Percentiles rank a stretch among this genome's conserved stretches.
These are phyloP conservation scores for Drosophila mulleri DNA, from an alignment of 2,888 invertebrate species.

Conservation along the genomic window DNA sequence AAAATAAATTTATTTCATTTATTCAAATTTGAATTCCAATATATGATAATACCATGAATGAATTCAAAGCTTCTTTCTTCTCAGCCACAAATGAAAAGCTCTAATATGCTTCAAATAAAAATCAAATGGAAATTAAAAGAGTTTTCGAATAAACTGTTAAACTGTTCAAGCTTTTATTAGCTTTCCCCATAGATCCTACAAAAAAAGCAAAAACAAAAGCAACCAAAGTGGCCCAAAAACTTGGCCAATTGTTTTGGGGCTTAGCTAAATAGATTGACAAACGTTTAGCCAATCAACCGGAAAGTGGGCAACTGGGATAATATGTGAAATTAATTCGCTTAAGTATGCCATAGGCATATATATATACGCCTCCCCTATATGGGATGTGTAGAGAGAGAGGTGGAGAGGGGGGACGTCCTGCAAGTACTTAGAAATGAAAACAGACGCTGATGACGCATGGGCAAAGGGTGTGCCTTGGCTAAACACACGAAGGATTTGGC, in stretches of 20 bases:
- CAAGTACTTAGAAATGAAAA: slow-evolving; percentile 20
- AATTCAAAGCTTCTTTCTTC: background rate
- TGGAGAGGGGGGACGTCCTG: background rate
- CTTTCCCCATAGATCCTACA: background rate
- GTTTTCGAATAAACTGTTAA: background rate
- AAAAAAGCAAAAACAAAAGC: slow-evolving; percentile 23
- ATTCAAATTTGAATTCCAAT: too few species aligned
- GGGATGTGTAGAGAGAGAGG: too few species aligned
- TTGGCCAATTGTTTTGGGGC: slow-evolving; percentile 14
- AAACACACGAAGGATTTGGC: slow-evolving; percentile 39
- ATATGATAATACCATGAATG: too few species aligned
- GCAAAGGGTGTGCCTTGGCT: slow-evolving; percentile 39
- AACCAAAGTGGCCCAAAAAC: slow-evolving; percentile 21
- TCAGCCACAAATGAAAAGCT: too few species aligned
- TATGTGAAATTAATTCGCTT: slow-evolving; percentile 73
- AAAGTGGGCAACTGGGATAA: slow-evolving; percentile 18
- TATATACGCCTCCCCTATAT: too few species aligned
- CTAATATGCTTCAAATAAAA: background rate
- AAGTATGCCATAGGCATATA: slow-evolving; percentile 61
- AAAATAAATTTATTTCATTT: too few species aligned
- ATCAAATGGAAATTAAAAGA: background rate
- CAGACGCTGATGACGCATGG: slow-evolving; percentile 51
- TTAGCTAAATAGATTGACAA: background rate
- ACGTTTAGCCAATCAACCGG: slow-evolving; percentile 24
- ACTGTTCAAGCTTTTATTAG: background rate